These are phyloP conservation scores for Rhimphoctona megacephalus DNA, from an alignment of 2,888 invertebrate genomes.

Conservation along the genomic window DNA sequence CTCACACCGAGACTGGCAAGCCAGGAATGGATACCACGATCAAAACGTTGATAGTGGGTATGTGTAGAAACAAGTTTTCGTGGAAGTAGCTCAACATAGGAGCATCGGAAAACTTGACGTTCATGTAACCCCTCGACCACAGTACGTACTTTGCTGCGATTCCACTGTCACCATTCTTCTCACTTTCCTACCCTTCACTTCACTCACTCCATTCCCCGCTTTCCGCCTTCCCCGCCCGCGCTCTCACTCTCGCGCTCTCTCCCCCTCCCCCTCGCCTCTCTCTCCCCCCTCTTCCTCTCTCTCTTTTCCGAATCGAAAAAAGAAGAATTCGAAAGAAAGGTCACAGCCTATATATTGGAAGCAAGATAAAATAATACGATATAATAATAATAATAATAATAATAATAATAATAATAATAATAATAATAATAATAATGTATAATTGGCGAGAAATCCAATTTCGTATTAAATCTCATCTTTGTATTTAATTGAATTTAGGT, in stretches of 20 bases:
- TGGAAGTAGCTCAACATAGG: background rate
- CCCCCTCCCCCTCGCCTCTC: background rate
- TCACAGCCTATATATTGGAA: too few relatives aligned
- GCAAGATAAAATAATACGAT: too few relatives aligned
- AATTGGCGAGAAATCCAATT: too few relatives aligned
- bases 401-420: too few relatives aligned
- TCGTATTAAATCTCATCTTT: too few relatives aligned
- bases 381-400: too few relatives aligned
- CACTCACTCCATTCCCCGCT: slow-evolving; percentile 15
- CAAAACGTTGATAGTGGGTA: slow-evolving; percentile 12
- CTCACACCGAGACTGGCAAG: slow-evolving; percentile 5
- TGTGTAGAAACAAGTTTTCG: slow-evolving; percentile 16
- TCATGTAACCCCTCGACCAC: slow-evolving; percentile 5
- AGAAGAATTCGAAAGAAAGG: too few relatives aligned
- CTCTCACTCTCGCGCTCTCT: too few relatives aligned
- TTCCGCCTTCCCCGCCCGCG: too few relatives aligned
- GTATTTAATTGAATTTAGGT: too few relatives aligned
- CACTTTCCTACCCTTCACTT: background rate
- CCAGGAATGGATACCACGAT: slow-evolving; percentile 39
- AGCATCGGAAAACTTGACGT: background rate
- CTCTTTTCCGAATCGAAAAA: too few relatives aligned
- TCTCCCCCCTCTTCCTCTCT: slow-evolving; percentile 8
- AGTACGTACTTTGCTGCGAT: slow-evolving; percentile 12
- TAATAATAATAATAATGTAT: too few relatives aligned
- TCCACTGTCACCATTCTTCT: slow-evolving; percentile 6